Conservation (phyloP, 2,113 vertebrate species). For the Galemys pyrenaicus region DNA sequence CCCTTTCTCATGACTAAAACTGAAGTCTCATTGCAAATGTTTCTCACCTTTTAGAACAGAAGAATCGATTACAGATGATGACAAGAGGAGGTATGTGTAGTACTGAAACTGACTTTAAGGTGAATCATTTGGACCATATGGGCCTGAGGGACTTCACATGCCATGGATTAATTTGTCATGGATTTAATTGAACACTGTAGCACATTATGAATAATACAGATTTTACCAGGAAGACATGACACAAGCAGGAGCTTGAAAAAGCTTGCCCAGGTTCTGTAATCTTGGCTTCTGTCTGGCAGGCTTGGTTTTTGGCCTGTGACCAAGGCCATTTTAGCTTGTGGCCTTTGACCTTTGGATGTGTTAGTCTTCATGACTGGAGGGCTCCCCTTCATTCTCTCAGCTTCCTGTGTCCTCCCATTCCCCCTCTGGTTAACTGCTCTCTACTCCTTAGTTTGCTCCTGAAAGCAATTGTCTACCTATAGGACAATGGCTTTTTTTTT, state of each 20-base stretch:
- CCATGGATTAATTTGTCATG: not conserved
- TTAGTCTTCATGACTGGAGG: rapidly evolving
- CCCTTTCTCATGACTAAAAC: slow-evolving; percentile 12
- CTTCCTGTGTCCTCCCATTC: rapidly evolving
- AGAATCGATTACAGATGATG: slow-evolving; percentile 92
- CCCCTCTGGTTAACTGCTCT: not conserved
- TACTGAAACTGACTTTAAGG: not conserved
- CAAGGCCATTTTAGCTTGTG: rapidly evolving
- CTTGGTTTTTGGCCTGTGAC: not conserved
- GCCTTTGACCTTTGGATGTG: not conserved
- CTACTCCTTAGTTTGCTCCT: no score
- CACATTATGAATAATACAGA: not conserved
- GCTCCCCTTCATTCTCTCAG: not conserved
- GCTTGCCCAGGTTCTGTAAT: not conserved
- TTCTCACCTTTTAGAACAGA: slow-evolving; percentile 91
- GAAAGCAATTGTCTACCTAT: not conserved
- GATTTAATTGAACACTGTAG: not conserved
- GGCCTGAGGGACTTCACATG: not conserved
- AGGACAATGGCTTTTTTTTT: not conserved
- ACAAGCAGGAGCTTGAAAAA: not conserved
- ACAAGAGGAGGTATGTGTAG: slow-evolving; percentile 93
- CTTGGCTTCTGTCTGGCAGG: not conserved
- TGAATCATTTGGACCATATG: not conserved
- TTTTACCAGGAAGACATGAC: not conserved
- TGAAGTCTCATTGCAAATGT: slow-evolving; percentile 46